Percentiles rank a stretch among this genome's conserved stretches.
Evolutionary conservation across 2,113 vertebrate species (phyloP).

Genomic region (Budorcas taxicolor): DNA sequence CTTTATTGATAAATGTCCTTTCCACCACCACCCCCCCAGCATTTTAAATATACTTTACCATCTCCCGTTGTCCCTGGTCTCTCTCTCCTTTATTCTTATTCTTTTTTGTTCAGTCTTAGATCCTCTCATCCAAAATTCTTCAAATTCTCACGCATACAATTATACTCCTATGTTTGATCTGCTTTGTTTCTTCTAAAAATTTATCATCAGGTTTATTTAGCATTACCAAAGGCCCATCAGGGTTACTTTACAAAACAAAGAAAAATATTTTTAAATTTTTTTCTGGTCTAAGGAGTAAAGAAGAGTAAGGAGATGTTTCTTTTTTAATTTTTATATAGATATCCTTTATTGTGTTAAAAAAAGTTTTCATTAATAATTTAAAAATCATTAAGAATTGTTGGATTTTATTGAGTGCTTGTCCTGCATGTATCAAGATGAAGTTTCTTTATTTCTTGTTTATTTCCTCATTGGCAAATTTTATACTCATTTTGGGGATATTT

Average conservation of each 20-base stretch:
- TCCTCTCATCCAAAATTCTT: neutral
- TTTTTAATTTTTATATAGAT: neutral
- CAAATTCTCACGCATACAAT: neutral
- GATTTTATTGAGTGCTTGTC: neutral
- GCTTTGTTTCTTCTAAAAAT: neutral
- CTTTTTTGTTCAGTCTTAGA: neutral
- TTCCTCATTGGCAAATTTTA: neutral
- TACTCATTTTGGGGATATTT: neutral
- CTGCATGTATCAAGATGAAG: neutral
- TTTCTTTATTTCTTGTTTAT: neutral
- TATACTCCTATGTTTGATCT: neutral
- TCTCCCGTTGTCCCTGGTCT: neutral
- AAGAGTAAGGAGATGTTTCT: neutral
- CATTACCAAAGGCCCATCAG: neutral
- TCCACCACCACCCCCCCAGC: fast-evolving
- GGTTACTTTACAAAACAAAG: neutral
- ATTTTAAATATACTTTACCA: neutral
- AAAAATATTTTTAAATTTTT: neutral
- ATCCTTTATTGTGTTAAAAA: neutral
- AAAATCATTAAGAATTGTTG: neutral
- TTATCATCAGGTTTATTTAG: neutral
- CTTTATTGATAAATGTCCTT: neutral
- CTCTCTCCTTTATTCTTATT: neutral
- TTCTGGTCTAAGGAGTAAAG: neutral
- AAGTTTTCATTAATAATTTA: neutral